Evolutionary conservation across 2,113 vertebrate genomes (phyloP).

Genomic region (Cathartes aura): DNA sequence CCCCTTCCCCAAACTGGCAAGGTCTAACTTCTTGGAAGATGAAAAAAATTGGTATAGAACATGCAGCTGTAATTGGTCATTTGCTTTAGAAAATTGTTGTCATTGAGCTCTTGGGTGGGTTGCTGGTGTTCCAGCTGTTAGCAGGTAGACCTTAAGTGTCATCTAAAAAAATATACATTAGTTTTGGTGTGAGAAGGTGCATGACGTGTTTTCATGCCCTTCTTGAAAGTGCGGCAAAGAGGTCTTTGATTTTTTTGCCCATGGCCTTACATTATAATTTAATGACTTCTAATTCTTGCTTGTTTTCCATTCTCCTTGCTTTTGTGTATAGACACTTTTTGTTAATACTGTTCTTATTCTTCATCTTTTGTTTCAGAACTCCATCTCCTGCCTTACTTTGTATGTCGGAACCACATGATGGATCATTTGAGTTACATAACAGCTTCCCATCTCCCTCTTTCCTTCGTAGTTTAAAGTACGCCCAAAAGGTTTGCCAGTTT

Average conservation of each 20-base stretch:
- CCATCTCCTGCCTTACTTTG: conserved; percentile 62
- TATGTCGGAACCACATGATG: conserved; percentile 48
- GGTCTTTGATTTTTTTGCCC: neutral
- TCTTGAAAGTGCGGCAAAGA: neutral
- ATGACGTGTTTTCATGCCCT: neutral
- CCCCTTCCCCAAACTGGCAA: neutral
- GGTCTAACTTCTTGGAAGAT: neutral
- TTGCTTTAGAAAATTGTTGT: neutral
- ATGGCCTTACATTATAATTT: neutral
- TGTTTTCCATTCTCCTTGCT: conserved; percentile 31
- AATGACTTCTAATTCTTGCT: neutral
- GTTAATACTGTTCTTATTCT: conserved; percentile 68
- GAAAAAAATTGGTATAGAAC: neutral
- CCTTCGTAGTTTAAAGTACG: conserved; percentile 45
- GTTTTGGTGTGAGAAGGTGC: neutral
- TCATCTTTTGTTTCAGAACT: conserved; percentile 70
- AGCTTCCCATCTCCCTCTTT: conserved; percentile 46
- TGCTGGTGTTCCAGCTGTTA: neutral
- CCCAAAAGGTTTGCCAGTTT: conserved; percentile 10
- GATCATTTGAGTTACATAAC: conserved; percentile 60
- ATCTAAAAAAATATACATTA: neutral
- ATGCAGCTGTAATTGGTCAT: neutral
- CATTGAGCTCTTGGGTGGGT: neutral
- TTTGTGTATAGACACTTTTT: neutral
- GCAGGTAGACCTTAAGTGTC: neutral